A percentile compares a stretch with the other conserved stretches of the same genome.
Conservation (phyloP, 2,113 vertebrate genomes). For the Hyaena hyaena region DNA sequence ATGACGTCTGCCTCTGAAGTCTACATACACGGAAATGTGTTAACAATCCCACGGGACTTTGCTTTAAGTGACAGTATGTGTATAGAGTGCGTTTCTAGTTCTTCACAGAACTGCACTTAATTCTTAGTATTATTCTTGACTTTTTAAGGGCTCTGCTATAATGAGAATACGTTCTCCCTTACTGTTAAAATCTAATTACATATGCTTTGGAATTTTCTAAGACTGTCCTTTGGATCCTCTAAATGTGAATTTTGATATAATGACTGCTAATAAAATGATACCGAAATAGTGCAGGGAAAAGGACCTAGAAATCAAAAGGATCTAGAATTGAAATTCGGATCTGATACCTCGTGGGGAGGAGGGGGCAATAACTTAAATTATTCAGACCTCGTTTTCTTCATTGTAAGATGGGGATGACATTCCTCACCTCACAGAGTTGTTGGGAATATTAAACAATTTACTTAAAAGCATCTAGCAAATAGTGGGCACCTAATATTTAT, state of each 20-base stretch:
- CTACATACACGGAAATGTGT: slow-evolving; percentile 2
- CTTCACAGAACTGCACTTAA: slow-evolving; percentile 63
- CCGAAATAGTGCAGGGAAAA: slow-evolving; percentile 30
- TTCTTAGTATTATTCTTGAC: not conserved
- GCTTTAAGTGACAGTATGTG: slow-evolving; percentile 30
- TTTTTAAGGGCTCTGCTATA: not conserved
- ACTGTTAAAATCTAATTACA: slow-evolving; percentile 58
- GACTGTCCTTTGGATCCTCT: slow-evolving; percentile 64
- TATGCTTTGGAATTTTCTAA: slow-evolving; percentile 63
- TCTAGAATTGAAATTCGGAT: not conserved
- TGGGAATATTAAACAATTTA: slow-evolving; percentile 61
- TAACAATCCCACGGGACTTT: slow-evolving; percentile 44
- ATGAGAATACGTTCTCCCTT: slow-evolving; percentile 47
- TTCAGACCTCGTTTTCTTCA: slow-evolving; percentile 32
- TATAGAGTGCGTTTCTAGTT: slow-evolving; percentile 62
- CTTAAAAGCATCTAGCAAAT: slow-evolving; percentile 57
- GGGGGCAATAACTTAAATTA: not conserved
- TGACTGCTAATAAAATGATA: slow-evolving; percentile 77
- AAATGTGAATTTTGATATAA: slow-evolving; percentile 74
- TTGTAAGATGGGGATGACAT: slow-evolving; percentile 38
- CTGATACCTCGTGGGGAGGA: not conserved
- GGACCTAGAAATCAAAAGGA: not conserved
- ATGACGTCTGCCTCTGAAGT: slow-evolving; percentile 28
- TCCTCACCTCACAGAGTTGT: slow-evolving; percentile 17
- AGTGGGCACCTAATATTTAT: slow-evolving; percentile 51